These are phyloP conservation scores for Chloropsis hardwickii DNA, from an alignment of 2,113 vertebrate genomes.

Conservation along the genomic window DNA sequence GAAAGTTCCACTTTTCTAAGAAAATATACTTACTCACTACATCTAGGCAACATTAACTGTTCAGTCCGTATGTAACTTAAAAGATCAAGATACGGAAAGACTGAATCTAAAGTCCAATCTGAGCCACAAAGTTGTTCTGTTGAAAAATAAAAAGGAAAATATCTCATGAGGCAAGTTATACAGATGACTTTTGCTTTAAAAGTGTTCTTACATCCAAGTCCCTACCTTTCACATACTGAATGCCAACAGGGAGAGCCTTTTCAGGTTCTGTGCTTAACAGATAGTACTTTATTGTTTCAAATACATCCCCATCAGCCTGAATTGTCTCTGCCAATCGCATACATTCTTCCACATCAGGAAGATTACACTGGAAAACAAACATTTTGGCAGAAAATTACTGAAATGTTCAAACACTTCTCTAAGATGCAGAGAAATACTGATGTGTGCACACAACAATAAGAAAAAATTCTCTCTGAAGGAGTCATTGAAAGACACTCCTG, in stretches of 20 bases:
- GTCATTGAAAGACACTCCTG: neutral
- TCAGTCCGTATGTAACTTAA: constrained; percentile 92
- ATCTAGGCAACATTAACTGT: constrained; percentile 80
- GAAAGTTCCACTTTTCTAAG: neutral
- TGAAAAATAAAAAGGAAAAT: neutral
- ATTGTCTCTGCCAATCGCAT: constrained; percentile 77
- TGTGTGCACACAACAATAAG: neutral
- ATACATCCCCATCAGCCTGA: constrained; percentile 74
- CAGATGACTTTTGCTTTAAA: neutral
- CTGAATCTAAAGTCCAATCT: constrained; percentile 86
- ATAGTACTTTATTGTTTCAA: constrained; percentile 85
- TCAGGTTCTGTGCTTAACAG: constrained; percentile 89
- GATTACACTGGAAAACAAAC: constrained; percentile 82
- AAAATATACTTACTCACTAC: constrained; percentile 83
- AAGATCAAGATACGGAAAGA: constrained; percentile 87
- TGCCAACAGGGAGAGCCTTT: constrained; percentile 85
- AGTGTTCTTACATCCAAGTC: neutral
- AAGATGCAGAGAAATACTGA: neutral
- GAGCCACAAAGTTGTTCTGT: constrained; percentile 83
- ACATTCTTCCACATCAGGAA: constrained; percentile 86
- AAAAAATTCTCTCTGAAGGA: neutral
- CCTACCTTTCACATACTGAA: constrained; percentile 88
- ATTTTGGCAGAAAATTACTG: neutral
- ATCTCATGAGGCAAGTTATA: neutral
- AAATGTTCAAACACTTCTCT: neutral